Conservation (phyloP, 2,888 invertebrate species). For the Piscicola geometra region DNA sequence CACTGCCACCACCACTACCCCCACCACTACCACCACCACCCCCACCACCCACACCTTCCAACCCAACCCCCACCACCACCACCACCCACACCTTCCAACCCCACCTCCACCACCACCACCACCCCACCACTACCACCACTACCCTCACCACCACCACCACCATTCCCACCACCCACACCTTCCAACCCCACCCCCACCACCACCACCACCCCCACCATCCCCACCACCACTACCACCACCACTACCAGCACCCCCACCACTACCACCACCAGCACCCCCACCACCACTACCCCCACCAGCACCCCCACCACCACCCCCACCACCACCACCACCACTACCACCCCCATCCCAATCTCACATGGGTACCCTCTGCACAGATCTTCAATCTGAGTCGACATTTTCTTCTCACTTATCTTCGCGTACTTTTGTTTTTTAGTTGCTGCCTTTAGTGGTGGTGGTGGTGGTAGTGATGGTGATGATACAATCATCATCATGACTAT, state of each 20-base stretch:
- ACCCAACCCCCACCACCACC: not conserved
- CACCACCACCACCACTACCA: no score
- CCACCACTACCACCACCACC: not conserved
- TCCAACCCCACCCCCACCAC: no score
- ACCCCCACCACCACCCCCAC: not conserved
- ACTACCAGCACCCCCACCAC: not conserved
- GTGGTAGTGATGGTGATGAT: not conserved
- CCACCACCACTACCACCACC: not conserved
- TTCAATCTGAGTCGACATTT: conserved; percentile 91
- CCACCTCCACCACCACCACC: no score
- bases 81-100: no score
- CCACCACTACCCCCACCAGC: no score
- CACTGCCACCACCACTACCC: not conserved
- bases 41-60: not conserved
- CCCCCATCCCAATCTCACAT: conserved; percentile 50
- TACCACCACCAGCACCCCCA: not conserved
- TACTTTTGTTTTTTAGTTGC: conserved; percentile 99
- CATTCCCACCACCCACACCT: no score
- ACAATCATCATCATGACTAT: not conserved
- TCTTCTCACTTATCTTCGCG: conserved; percentile 98
- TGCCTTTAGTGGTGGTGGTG: conserved; percentile 64
- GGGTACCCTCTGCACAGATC: conserved; percentile 70
- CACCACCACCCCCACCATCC: no score
- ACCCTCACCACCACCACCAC: conserved; percentile 68
- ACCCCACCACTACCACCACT: conserved; percentile 59